Evolutionary conservation across 2,113 vertebrate species (phyloP).

Genomic region (Muscicapa adusta): DNA sequence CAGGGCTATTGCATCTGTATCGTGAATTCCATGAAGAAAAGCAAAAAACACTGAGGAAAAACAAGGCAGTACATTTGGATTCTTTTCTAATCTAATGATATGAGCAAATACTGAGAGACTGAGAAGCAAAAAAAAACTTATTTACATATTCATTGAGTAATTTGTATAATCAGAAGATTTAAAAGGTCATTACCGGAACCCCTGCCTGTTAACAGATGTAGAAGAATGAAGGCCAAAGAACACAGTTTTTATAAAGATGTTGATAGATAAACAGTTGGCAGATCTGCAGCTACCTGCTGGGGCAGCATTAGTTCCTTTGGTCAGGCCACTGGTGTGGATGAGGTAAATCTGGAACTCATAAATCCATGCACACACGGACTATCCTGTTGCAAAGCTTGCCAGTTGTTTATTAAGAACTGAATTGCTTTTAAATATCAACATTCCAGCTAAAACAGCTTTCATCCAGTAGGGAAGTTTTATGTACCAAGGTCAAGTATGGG

Average conservation of each 20-base stretch:
- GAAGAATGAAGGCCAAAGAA: conserved; percentile 41
- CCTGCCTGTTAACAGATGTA: conserved; percentile 57
- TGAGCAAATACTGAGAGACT: background rate
- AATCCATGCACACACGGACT: background rate
- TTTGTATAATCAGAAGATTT: conserved; percentile 61
- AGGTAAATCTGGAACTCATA: background rate
- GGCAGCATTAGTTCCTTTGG: background rate
- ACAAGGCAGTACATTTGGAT: background rate
- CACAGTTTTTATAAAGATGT: background rate
- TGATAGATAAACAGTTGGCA: conserved; percentile 37
- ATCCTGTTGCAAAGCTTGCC: background rate
- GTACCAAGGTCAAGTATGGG: background rate
- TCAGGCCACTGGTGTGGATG: background rate
- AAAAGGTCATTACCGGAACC: conserved; percentile 57
- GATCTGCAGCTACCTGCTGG: conserved; percentile 5
- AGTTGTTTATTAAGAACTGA: background rate
- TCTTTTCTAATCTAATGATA: background rate
- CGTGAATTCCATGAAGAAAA: background rate
- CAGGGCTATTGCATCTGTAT: background rate
- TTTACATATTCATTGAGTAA: conserved; percentile 56
- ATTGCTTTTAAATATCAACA: background rate
- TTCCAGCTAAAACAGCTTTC: background rate
- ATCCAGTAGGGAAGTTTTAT: background rate
- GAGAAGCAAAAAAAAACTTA: background rate
- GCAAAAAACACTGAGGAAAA: background rate